phyloP scores from a whole-genome alignment of 2,797 vertebrate genomes.

The Lepilemur ruficaudatus region DNA sequence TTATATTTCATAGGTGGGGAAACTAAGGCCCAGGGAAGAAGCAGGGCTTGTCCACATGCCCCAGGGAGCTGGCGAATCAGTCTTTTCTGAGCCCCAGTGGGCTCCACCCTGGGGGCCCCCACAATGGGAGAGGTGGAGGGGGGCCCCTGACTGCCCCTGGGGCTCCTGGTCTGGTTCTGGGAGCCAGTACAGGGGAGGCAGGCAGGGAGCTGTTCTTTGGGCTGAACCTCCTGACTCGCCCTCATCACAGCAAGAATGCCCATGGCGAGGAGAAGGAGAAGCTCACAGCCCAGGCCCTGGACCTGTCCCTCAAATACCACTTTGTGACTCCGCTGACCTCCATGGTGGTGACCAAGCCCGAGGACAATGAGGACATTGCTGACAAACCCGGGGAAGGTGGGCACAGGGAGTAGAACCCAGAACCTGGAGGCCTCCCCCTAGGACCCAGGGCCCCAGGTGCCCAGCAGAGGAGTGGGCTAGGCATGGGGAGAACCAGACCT shows the following conservation, averaged over 20 bases:
- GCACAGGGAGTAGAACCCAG: not conserved
- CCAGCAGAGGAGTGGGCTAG: not conserved
- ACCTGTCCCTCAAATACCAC: conserved; percentile 92
- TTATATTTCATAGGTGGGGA: not conserved
- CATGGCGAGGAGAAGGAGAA: conserved; percentile 86
- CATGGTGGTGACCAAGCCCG: conserved; percentile 97
- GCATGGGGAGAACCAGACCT: not conserved
- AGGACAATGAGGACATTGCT: conserved; percentile 86
- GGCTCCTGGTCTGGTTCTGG: not conserved
- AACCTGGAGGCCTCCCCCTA: not conserved
- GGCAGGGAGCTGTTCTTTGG: not conserved
- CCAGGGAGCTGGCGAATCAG: not conserved
- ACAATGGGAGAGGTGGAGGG: not conserved
- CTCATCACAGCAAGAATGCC: conserved; percentile 84
- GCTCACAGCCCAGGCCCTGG: conserved; percentile 88
- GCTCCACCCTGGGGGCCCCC: not conserved
- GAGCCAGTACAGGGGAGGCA: not conserved
- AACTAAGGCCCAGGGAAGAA: not conserved
- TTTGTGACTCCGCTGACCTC: conserved; percentile 97
- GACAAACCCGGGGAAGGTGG: conserved; percentile 94
- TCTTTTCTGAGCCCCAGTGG: not conserved
- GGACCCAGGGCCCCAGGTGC: not conserved
- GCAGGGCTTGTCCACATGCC: not conserved
- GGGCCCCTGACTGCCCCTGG: not conserved
- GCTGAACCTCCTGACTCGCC: not conserved